Base-by-base conservation (phyloP, 2,888 invertebrate genomes). In the Bellardia pandia region DNA sequence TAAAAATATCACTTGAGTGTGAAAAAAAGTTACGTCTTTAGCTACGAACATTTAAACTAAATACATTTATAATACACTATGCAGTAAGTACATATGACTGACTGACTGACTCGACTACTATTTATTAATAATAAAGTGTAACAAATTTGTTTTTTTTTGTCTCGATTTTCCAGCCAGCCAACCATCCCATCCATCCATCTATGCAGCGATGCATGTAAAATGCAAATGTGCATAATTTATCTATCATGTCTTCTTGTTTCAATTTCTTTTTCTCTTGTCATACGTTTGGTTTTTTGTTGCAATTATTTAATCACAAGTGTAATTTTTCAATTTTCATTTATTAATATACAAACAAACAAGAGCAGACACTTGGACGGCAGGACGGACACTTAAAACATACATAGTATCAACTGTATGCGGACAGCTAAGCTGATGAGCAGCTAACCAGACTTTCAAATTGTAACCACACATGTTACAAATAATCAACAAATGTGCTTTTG, bases 281-380 rank as follows among this genome's bases (percentile, higher is more conserved):
- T 71, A 71, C 58, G 51, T 56, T 76, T 77, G 62, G 48, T 23
- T 69, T 78, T 74, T 56, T 9, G 9, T 42, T 78, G 58, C 77
- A 87, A 87, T 87, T 87, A 87, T 85, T 87, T 81, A 85, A 87
- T 85, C 71, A 77, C 76, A 84, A 77, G 80, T 87, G 84, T 81
- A 87, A 87, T 77, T 87, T 87, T 81, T 76, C 86, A 84, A 87
- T 87, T 84, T 84, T 77, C 33, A 72, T 60, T 77, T 84, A 74
- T 76, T 80, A 23, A 66, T 66, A 66, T 66, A 45, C 11, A 51
- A 9, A 58, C 66, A 82, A 69, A 69, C 62, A 64, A 72, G 37
- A 60, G 58, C 58, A 69, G 69, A 60, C 56, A 77, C 2, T 4
- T 13, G 48, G 30, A 40, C 40, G 51, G 51, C 14, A n/a, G 51